phyloP scores from a whole-genome alignment of 2,888 invertebrate species.

The Agapostemon virescens region DNA sequence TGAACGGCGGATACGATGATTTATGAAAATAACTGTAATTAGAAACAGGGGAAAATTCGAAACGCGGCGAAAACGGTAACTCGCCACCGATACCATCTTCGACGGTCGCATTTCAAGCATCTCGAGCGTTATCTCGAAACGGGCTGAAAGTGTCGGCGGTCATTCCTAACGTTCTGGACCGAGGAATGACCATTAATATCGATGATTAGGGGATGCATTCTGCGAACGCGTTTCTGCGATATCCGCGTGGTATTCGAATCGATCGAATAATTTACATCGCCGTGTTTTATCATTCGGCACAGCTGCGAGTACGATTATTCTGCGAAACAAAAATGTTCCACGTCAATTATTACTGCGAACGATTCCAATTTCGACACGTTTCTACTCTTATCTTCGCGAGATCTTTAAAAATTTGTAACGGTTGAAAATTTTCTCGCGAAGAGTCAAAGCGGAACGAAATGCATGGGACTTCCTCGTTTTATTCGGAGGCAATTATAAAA shows the following conservation, averaged over 20 bases:
- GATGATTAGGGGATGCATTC: background rate
- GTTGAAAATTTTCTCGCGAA: too few relatives aligned
- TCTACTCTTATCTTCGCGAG: too few relatives aligned
- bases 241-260: background rate
- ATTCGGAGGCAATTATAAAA: too few relatives aligned
- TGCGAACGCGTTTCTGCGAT: background rate
- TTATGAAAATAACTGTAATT: constrained; percentile 36
- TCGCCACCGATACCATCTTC: constrained; percentile 20
- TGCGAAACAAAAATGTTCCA: too few relatives aligned
- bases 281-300: background rate
- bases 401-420: too few relatives aligned
- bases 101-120: constrained; percentile 14
- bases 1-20: constrained; percentile 29
- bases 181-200: constrained; percentile 10
- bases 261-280: background rate
- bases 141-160: constrained; percentile 18
- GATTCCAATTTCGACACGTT: too few relatives aligned
- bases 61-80: constrained; percentile 18
- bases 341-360: too few relatives aligned
- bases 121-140: constrained; percentile 1
- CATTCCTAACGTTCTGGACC: constrained; percentile 1
- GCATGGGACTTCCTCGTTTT: too few relatives aligned
- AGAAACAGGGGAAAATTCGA: constrained; percentile 23
- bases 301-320: background rate
- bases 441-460: too few relatives aligned